Base-by-base conservation (phyloP, 2,797 vertebrate species). In the Anableps anableps region DNA sequence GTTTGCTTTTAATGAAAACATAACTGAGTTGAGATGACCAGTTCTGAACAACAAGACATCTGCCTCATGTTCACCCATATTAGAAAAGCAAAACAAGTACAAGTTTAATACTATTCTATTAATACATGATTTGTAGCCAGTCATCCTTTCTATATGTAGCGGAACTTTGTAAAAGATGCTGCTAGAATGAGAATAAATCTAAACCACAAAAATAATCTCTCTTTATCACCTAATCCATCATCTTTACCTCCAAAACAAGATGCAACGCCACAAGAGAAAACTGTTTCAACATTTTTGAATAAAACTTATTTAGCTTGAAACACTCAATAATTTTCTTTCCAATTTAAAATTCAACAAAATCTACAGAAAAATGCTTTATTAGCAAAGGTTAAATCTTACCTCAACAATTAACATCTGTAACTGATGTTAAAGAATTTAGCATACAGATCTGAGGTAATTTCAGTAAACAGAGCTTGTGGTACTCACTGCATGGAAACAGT, bases 401-500 rank as follows among this genome's bases (percentile, higher is more conserved):
- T 29, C 5, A 48, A 74, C 31, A 47, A 29, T 1, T 29, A 68
- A 14, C 36, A 38, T 66, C 9, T 23, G 14, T n/a, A 10, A 26
- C 13, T 48, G 48, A 41, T 31, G 13, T 26, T 66, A 41, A 58
- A 53, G 36, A 45, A 45, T 66, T 60, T 29, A 78, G 10, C 13
- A 21, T 16, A 53, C 11, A 58, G n/a, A 29, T 38, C 13, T 29
- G 43, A 29, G 47, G 72, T 45, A 72, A 38, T 11, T 31, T 41
- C 5, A 55, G 38, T 36, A 29, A 1, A 41, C 19, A 71, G 43
- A 66, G 36, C 16, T 38, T 0, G 34, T 10, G 68, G 48, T 16
- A 97, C 98, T 97, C 87, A 99, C 99, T 99, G 98, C 96, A 99
- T 99, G 91, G 98, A 99, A 76, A 99, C 97, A 0, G 97, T 97